Base-by-base conservation (phyloP, 1,140 invertebrate genomes). In the Bombus breviceps region DNA sequence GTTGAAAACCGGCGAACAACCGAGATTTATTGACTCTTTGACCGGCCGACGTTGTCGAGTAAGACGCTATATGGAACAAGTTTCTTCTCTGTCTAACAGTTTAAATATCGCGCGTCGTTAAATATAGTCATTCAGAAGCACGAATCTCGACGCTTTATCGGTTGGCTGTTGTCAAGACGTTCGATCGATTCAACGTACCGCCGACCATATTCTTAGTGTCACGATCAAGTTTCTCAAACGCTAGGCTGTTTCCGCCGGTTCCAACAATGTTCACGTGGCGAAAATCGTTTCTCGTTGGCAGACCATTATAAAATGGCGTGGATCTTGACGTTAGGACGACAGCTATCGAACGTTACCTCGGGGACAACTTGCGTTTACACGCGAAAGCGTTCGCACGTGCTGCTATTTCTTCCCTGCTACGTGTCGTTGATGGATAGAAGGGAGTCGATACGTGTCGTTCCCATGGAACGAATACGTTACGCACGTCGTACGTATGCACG, bases 21-120 rank as follows among this genome's bases (percentile, higher is more conserved):
- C 13, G 18, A 76, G 77, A 85, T 79, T 80, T 80, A 83, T 83
- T 15, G 32, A 62, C 37, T 71, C 47, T 9, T 79, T 22, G 37
- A 18, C 8, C 12, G 10, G 3, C 6, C 22, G 12, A 28, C 13
- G 2, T n/a, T 22, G 34, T 3, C 32, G 41, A 43, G 25, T 25
- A 41, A 39, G 62, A 83, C 68, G 66, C 66, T 28, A 32, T 4
- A 2, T 32, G 3, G 28, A 22, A 76, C 13, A 8, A 32, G 47
- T 53, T 47, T 53, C 13, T 76, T 76, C 28, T 39, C 28, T 22
- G 12, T 25, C 13, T n/a, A 28, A 22, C 22, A 22, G 25, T 12
- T 69, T 37, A 25, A 37, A 68, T 68, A 68, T 37, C 66, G 34
- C 66, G 18, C 18, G 64, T 66, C 32, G 9, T 47, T 47, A 47